Evolutionary conservation across 2,113 vertebrate genomes (phyloP), one percentile per base, ranked within the genome.

Genomic region (Ceyx melanurus): DNA sequence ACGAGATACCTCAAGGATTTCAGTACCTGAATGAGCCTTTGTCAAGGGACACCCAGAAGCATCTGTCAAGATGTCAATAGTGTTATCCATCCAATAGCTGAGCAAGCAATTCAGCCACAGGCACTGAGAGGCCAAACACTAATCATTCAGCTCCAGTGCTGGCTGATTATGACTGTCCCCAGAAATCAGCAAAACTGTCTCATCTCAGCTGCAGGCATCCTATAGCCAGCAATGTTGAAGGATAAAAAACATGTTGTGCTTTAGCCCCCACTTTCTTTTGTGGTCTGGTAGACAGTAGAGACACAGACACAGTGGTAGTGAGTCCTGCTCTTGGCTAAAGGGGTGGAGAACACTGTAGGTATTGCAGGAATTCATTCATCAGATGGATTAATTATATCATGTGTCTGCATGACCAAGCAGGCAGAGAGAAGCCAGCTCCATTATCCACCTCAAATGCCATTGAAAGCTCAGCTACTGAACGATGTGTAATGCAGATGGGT

Each of bases 121-220:
- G 29, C n/a, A 21, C 43, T 56, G 66, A 84, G 56, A 84, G 25
- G 15, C 6, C 43, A 78, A 72, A 67, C 8, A 12, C 7, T 7
- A 62, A 33, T n/a, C 3, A 0, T 15, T 77, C 40, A 3, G 3
- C 0, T 1, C 19, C 61, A 33, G n/a, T 29, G 54, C 31, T 45
- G 19, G n/a, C 25, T 74, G 53, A 67, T 58, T 33, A 15, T 0
- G 2, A 14, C 40, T 28, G 43, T 56, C 31, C 43, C 46, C 31
- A 66, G 16, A 37, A 77, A 70, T 53, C 9, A 65, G 9, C 26
- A 20, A 3, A n/a, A 57, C 46, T 12, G 53, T 31, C 29, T 76
- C 72, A 29, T 40, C 33, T 84, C 56, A 74, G 61, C 46, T 37
- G 28, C 65, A 81, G 51, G 23, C 23, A 33, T 22, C 60, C 40